Base-by-base conservation (phyloP, 2,888 invertebrate genomes). In the Kryphioiulus occultus region DNA sequence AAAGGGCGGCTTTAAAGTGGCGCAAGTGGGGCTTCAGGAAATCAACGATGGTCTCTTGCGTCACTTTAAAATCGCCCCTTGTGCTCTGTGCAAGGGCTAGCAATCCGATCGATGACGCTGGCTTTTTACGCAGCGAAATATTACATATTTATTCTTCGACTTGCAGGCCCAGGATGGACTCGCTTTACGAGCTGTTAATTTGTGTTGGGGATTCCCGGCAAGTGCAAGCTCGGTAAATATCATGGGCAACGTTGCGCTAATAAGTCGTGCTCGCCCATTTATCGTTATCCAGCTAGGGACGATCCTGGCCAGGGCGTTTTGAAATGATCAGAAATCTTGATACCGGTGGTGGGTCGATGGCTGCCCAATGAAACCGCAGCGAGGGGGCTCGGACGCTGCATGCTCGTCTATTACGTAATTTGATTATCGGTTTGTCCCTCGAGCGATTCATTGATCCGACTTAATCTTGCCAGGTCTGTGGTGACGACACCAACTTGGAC, bases 381-480 rank as follows among this genome's bases (percentile, higher is more conserved):
- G 17, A 2, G 30, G 42, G 84, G 10, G 84, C 22, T 35, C 22
- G 84, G 84, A 22, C 22, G 84, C 39, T n/a, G 22, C 68, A n/a
- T n/a, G n/a, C n/a, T n/a, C n/a, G n/a, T 26, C 68, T 68, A 26
- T 68, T 68, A 68, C 35, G 5, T 84, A 84, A 84, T 84, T 84
- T 84, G 84, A 84, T 84, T 42, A 84, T 84, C 84, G 84, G 84
- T 84, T 84, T 84, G 84, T 84, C 84, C 84, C 84, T 42, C 35
- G 84, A 84, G 84, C 30, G 35, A n/a, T 35, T 42, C 84, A 84
- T 84, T 84, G 84, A 84, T 84, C 84, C 84, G 42, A 35, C 35
- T 84, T 84, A 84, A 84, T 84, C 84, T 84, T 22, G n/a, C 84
- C 22, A 84, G 42, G 84, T 84, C 7, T 42, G 35, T n/a, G 10